A percentile compares a stretch with the other conserved stretches of the same genome.
Evolutionary conservation across 2,113 vertebrate genomes (phyloP).

Genomic region (Oncorhynchus masou): DNA sequence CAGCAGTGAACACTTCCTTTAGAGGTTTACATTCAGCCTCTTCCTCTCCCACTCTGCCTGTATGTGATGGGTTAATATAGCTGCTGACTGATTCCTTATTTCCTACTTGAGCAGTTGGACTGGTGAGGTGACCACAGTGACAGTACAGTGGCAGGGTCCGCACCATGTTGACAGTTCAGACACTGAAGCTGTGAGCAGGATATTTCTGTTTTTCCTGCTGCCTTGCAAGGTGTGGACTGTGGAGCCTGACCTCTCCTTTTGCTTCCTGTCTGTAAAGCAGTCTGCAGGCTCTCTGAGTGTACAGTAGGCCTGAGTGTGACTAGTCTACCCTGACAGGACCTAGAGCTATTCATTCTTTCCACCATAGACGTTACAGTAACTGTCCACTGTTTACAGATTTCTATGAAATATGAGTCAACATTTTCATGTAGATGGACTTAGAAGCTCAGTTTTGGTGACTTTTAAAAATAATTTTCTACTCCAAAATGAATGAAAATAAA

Average conservation of each 20-base stretch:
- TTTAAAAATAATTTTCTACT: no score
- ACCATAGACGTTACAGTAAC: neutral
- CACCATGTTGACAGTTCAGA: neutral
- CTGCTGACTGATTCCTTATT: neutral
- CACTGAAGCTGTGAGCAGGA: neutral
- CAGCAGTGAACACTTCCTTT: neutral
- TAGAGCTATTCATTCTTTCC: conserved; percentile 5
- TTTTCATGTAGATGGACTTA: no score
- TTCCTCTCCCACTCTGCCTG: neutral
- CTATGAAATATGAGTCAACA: no score
- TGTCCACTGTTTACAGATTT: no score
- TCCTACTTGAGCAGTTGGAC: neutral
- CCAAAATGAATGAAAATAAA: no score
- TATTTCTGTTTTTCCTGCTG: neutral
- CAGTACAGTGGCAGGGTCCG: neutral
- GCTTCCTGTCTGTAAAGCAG: neutral
- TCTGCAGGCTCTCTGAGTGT: neutral
- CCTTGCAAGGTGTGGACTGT: neutral
- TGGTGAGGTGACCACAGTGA: neutral
- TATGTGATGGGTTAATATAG: neutral
- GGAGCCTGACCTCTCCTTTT: neutral
- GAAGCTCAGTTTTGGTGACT: no score
- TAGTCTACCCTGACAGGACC: conserved; percentile 13
- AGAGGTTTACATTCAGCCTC: neutral
- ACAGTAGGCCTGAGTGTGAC: neutral